Evolutionary conservation across 2,888 invertebrate genomes (phyloP), one percentile per base, ranked within the genome.

Genomic region (Drosophila mayaguana): DNA sequence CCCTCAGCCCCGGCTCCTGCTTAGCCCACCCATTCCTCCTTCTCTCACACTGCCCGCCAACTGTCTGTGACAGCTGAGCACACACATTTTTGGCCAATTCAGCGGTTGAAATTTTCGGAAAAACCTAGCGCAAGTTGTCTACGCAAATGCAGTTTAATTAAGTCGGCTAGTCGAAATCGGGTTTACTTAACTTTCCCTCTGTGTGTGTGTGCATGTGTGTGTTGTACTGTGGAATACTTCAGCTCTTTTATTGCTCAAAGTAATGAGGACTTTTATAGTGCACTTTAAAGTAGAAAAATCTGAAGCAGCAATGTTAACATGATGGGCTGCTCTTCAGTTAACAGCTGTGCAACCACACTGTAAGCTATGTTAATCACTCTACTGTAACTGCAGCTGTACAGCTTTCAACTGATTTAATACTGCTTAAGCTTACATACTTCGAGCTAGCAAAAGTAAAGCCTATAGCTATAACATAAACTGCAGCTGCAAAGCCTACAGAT

Each of bases 141-240:
- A 77, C 71, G 68, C 78, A 88, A 85, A 88, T 88, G 83, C 66
- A 72, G 78, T 83, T 88, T 85, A 85, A 85, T 85, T 88, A 85
- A 85, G 81, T 86, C 65, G 78, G 65, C 67, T 45, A 53, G 59
- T 64, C 18, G 40, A 67, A 79, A 69, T 74, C 67, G 63, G 72
- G 68, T 71, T 81, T 54, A 50, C 60, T 63, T 65, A 53, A 18
- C 48, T 63, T 22, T 65, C 68, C 4, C 4, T 11, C 4, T 43
- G 42, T 63, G 57, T 57, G 68, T 54, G 42, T 42, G 40, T 28
- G 12, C n/a, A n/a, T 34, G 34, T 42, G 51, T 61, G 57, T 54
- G 74, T 43, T 14, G 56, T 20, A 56, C 56, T 16, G 43, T 56
- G 56, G 56, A 18, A 18, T 18, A 14, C 7, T 18, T 54, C 0